These are phyloP conservation scores for Caenorhabditis latens DNA, from an alignment of 1,140 invertebrate species.

Conservation along the genomic window DNA sequence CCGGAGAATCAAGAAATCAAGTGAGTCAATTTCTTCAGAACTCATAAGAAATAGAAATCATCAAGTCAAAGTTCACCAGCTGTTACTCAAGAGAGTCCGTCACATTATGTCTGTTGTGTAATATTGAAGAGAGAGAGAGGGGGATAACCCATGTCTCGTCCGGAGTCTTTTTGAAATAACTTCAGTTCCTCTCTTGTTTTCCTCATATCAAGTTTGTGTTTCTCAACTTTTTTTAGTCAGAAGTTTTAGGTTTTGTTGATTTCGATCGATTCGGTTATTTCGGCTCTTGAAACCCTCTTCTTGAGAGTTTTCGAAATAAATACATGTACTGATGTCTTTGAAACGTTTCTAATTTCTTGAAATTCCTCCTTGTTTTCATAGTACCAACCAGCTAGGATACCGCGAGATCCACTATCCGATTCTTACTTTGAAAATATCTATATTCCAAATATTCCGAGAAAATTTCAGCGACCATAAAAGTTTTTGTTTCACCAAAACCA, in stretches of 20 bases:
- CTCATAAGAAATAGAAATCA: not conserved
- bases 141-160: constrained; percentile 38
- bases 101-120: not conserved
- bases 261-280: too few relatives aligned
- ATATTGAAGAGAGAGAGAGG: not conserved
- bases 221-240: not conserved
- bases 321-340: too few relatives aligned
- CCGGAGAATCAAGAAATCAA: not conserved
- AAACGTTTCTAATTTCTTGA: not conserved
- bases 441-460: too few relatives aligned
- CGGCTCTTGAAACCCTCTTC: too few relatives aligned
- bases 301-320: too few relatives aligned
- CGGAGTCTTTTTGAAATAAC: constrained; percentile 1
- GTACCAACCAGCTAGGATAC: too few relatives aligned
- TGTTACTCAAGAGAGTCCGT: constrained; percentile 8
- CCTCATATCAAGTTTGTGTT: not conserved
- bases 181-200: not conserved
- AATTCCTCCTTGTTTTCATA: not conserved
- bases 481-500: too few relatives aligned
- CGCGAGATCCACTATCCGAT: too few relatives aligned
- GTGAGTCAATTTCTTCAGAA: not conserved
- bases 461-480: too few relatives aligned
- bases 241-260: too few relatives aligned
- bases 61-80: constrained; percentile 53
- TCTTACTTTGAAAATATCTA: not conserved